These are phyloP conservation scores for Pterophyllum scalare DNA, from an alignment of 2,113 vertebrate species.

Conservation along the genomic window DNA sequence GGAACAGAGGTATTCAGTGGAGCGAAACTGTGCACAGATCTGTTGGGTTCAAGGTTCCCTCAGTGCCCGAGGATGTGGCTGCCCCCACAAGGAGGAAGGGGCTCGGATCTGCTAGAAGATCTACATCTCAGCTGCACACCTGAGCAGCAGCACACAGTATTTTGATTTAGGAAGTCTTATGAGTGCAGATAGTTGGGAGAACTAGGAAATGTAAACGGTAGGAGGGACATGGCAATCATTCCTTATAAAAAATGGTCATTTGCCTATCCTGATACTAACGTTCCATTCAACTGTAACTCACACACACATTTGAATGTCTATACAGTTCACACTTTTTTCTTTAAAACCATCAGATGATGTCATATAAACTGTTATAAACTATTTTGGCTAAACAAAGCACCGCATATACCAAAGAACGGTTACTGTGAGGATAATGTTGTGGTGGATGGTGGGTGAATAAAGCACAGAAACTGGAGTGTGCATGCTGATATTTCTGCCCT, in stretches of 20 bases:
- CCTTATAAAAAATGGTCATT: background rate
- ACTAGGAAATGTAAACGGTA: background rate
- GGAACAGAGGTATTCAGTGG: conserved; percentile 9
- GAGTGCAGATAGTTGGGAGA: background rate
- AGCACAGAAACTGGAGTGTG: background rate
- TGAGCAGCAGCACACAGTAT: background rate
- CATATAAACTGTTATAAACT: background rate
- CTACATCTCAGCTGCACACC: conserved; percentile 22
- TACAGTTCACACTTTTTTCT: background rate
- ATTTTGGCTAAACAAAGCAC: background rate
- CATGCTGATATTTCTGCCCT: background rate
- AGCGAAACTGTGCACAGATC: conserved; percentile 1
- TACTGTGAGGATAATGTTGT: background rate
- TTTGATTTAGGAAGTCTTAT: background rate
- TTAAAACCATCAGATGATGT: background rate
- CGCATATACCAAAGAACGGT: background rate
- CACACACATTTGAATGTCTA: no score
- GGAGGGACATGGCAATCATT: background rate
- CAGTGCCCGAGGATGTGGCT: conserved; percentile 21
- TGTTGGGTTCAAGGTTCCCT: conserved; percentile 34
- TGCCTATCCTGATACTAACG: background rate
- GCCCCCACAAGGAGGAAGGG: conserved; percentile 17
- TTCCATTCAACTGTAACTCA: background rate
- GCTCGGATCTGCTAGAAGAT: background rate
- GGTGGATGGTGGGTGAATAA: background rate